phyloP scores from a whole-genome alignment of 2,797 vertebrate genomes.

The Buceros bicornis region DNA sequence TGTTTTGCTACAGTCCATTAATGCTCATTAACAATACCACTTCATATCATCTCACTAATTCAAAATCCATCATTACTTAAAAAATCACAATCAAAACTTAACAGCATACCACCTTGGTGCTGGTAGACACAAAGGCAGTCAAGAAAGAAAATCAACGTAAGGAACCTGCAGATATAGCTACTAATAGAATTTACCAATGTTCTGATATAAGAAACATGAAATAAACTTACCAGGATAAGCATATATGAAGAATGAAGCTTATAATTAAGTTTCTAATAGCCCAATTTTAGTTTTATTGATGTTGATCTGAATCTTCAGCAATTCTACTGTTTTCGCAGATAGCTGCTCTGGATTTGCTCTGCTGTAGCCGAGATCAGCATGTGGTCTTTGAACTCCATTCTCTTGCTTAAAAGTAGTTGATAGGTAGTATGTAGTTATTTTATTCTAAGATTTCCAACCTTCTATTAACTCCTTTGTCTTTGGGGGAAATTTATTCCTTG shows the following conservation, averaged over 20 bases:
- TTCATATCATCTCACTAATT: background rate
- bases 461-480: background rate
- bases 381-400: background rate
- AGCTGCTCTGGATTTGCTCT: background rate
- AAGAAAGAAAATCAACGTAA: background rate
- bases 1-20: background rate
- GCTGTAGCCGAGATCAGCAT: conserved; percentile 8
- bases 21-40: background rate
- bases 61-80: background rate
- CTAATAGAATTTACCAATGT: background rate
- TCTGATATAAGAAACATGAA: background rate
- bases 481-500: background rate
- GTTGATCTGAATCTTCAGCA: background rate
- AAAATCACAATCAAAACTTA: background rate
- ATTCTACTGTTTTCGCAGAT: background rate
- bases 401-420: background rate
- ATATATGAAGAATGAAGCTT: background rate
- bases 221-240: background rate
- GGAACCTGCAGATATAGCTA: background rate
- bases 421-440: background rate
- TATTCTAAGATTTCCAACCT: background rate
- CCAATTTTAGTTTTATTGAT: background rate
- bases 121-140: background rate
- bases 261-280: background rate
- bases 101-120: background rate